Percentiles rank a stretch among this genome's conserved stretches.
Evolutionary conservation across 2,797 vertebrate genomes (phyloP).

Genomic region (Peromyscus attwateri): DNA sequence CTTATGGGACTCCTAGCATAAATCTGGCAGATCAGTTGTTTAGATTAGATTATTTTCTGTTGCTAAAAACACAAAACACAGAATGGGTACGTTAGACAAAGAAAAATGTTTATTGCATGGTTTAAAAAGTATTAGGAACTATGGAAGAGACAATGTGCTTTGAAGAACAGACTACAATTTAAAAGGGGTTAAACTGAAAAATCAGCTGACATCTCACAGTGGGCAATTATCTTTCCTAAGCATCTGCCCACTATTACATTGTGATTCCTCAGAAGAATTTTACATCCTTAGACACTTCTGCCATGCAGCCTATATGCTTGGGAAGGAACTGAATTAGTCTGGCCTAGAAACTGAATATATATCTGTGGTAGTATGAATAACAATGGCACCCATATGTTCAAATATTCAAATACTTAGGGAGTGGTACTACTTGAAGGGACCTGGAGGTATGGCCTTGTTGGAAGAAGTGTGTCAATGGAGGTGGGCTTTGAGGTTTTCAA

Average conservation of each 20-base stretch:
- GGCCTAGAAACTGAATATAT: not conserved
- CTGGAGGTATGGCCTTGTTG: not conserved
- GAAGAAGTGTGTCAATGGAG: not conserved
- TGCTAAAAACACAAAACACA: not conserved
- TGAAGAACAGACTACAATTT: not conserved
- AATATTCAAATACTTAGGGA: not conserved
- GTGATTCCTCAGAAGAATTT: not conserved
- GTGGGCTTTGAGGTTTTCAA: not conserved
- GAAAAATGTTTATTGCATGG: not conserved
- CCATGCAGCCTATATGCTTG: not conserved
- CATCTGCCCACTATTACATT: not conserved
- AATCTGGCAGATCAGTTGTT: not conserved
- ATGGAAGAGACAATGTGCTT: not conserved
- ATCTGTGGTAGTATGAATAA: not conserved
- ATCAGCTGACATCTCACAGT: not conserved
- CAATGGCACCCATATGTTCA: not conserved
- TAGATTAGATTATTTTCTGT: not conserved
- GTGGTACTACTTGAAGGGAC: not conserved
- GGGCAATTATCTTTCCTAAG: not conserved
- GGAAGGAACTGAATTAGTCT: not conserved
- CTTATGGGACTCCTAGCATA: not conserved
- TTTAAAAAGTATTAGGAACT: not conserved
- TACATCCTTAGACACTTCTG: not conserved
- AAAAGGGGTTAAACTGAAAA: not conserved
- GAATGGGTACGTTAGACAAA: not conserved